These are phyloP conservation scores for Brachyopa scutellaris DNA, from an alignment of 2,888 invertebrate genomes.

Conservation along the genomic window DNA sequence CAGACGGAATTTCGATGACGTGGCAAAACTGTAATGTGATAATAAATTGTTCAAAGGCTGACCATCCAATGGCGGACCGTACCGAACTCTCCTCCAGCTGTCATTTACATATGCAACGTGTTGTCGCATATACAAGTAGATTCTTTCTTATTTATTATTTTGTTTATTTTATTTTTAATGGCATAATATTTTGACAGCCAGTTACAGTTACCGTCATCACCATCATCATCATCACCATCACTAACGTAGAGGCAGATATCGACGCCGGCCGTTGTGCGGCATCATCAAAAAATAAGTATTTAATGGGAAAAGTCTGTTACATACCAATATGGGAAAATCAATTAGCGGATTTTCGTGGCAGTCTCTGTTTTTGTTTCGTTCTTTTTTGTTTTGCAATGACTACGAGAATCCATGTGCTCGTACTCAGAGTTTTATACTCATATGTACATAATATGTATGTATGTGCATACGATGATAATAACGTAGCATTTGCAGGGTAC, in stretches of 20 bases:
- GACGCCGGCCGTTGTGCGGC: neutral
- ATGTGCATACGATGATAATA: too few species aligned
- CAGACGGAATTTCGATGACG: conserved; percentile 26
- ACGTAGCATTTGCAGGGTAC: too few species aligned
- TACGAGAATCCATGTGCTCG: too few species aligned
- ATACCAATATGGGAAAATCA: conserved; percentile 15
- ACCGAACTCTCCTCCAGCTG: neutral
- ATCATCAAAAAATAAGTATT: conserved; percentile 23
- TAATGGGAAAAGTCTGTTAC: conserved; percentile 45
- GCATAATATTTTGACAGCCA: conserved; percentile 48
- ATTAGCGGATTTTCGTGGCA: conserved; percentile 26
- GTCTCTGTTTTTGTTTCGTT: neutral
- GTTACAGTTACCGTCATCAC: conserved; percentile 6
- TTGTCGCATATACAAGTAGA: conserved; percentile 8
- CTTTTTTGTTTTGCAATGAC: neutral
- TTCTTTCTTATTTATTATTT: conserved; percentile 21
- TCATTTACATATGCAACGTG: conserved; percentile 49
- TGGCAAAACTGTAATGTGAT: conserved; percentile 31
- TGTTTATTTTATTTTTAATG: conserved; percentile 24
- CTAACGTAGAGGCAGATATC: neutral
- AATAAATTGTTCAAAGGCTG: conserved; percentile 27
- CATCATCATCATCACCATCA: conserved; percentile 11
- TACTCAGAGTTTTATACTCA: too few species aligned
- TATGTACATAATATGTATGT: too few species aligned
- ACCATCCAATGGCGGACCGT: neutral